phyloP scores from a whole-genome alignment of 2,113 vertebrate species.

The Calyptommatus sinebrachiatus region DNA sequence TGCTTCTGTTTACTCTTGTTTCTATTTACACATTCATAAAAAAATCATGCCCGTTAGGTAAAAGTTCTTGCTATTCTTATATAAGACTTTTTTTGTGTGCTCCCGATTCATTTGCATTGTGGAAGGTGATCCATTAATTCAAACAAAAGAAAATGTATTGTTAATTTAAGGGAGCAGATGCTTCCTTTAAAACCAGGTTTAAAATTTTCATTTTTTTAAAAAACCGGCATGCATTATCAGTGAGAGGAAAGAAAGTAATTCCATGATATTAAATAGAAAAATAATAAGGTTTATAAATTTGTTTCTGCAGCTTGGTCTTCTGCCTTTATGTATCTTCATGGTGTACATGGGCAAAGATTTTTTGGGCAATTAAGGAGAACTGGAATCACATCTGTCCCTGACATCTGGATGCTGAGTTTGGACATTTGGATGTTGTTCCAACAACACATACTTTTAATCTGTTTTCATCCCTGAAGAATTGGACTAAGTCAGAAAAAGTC shows the following conservation, averaged over 20 bases:
- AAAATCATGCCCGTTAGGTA: constrained; percentile 62
- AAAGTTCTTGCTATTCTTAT: constrained; percentile 54
- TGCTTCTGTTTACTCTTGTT: constrained; percentile 32
- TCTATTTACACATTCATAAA: constrained; percentile 55
- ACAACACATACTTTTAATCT: no score
- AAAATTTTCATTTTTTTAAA: constrained; percentile 17
- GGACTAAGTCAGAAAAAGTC: no score
- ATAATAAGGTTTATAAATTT: constrained; percentile 3
- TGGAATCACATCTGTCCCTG: no score
- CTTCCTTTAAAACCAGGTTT: constrained; percentile 10
- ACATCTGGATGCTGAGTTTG: neutral
- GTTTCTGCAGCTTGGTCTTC: neutral
- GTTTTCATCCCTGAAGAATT: no score
- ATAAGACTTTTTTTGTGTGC: neutral
- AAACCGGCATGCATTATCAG: neutral
- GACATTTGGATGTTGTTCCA: neutral
- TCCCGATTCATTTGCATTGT: constrained; percentile 39
- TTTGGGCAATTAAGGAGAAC: neutral
- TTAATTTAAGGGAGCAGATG: constrained; percentile 4
- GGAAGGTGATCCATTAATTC: constrained; percentile 42
- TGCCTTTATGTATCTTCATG: neutral
- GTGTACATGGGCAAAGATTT: neutral
- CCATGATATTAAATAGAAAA: neutral
- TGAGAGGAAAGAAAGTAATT: neutral
- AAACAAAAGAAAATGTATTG: constrained; percentile 6